These are phyloP conservation scores for Cybosia mesomella DNA, from an alignment of 2,888 invertebrate species.

Conservation along the genomic window DNA sequence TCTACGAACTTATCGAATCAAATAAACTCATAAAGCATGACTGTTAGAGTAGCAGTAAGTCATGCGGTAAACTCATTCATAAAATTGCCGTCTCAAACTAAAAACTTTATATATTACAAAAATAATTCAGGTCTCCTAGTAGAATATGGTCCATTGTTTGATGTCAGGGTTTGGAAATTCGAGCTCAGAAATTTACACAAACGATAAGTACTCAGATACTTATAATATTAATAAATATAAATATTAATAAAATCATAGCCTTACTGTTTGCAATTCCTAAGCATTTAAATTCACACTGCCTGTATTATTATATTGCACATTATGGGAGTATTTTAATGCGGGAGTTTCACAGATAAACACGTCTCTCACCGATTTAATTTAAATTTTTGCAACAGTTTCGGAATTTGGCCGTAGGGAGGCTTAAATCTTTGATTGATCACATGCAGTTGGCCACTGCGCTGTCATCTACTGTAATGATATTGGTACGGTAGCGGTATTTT, in stretches of 20 bases:
- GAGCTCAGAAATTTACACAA: background rate
- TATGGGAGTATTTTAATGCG: constrained; percentile 61
- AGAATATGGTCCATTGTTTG: no score
- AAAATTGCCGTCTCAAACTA: no score
- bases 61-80: no score
- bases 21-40: no score
- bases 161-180: background rate
- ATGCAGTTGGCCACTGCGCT: constrained; percentile 47
- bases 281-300: constrained; percentile 11
- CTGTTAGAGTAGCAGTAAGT: no score
- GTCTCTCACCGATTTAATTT: constrained; percentile 67
- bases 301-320: constrained; percentile 13
- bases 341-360: constrained; percentile 63
- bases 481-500: background rate
- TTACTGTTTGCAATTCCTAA: background rate
- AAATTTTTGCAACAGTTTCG: constrained; percentile 65
- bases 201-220: no score
- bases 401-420: constrained; percentile 61
- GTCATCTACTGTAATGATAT: constrained; percentile 21
- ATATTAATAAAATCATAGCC: background rate
- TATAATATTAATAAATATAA: background rate
- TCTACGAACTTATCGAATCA: no score
- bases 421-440: constrained; percentile 73
- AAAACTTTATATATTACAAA: no score
- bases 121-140: no score